Base-by-base conservation (phyloP, 2,888 invertebrate species). In the Drosophila macrothrix region DNA sequence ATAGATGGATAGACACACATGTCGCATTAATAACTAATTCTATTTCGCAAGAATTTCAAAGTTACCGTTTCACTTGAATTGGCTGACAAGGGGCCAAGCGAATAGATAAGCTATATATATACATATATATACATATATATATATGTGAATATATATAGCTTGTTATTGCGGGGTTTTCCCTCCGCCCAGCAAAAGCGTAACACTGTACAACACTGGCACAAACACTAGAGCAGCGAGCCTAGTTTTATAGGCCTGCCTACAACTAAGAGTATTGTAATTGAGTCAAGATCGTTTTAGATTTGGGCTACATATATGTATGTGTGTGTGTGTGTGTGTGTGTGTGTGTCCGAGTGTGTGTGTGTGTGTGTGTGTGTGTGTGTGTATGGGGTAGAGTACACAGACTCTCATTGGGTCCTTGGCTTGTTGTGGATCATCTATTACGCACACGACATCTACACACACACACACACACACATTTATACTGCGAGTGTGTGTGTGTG, bases 351-450 rank as follows among this genome's bases (percentile, higher is more conserved):
- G n/a, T n/a, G n/a, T n/a, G n/a, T n/a, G n/a, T 12, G n/a, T 5
- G 12, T 12, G n/a, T 41, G 41, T 41, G 31, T 49, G 43, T 43
- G 31, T 10, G 16, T 4, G 16, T 10, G 19, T 29, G 10, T 37
- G 33, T 37, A 19, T 65, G 22, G 16, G 12, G 43, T 54, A 43
- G 67, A 73, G 54, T 71, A 58, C 46, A 61, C 49, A 61, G 53
- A 72, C 56, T 31, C 61, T 31, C 14, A 49, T 62, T 56, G 81
- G 78, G 80, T 78, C 78, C 81, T 80, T 81, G 81, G 80, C 82
- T 78, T 76, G 65, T 67, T 71, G 53, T 73, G 70, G 62, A 72
- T 65, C 72, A 37, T 63, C 62, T 76, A 71, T 67, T 67, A 79
- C 76, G 63, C 63, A 55, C 53, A 67, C 74, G 39, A 53, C 29